These are phyloP conservation scores for Theonella swinhoei DNA, from an alignment of 37 sponge, comb jelly and placozoan genomes.

Conservation along the genomic window DNA sequence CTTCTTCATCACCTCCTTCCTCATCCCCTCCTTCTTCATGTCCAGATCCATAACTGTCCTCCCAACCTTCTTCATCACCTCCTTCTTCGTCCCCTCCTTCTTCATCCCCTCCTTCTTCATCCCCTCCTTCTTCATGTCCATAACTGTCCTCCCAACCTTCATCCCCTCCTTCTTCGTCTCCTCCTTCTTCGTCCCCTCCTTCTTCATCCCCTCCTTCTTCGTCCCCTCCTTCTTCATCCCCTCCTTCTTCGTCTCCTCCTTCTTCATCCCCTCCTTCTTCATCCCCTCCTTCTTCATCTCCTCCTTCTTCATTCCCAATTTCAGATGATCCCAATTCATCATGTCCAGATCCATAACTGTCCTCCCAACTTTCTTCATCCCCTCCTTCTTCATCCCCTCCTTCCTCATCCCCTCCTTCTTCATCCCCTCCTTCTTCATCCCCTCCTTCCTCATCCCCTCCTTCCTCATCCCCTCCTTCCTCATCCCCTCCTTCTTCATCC, in stretches of 20 bases:
- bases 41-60: too few relatives aligned
- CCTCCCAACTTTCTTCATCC: slow-evolving; percentile 32
- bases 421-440: slow-evolving; percentile 18
- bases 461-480: slow-evolving; percentile 32
- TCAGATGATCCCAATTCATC: slow-evolving; percentile 24
- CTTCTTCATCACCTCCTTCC: slow-evolving; percentile 40
- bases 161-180: slow-evolving; percentile 6
- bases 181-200: slow-evolving; percentile 26
- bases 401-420: slow-evolving; percentile 16
- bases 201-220: slow-evolving; percentile 46
- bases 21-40: slow-evolving; percentile 24
- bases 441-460: slow-evolving; percentile 37
- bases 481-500: slow-evolving; percentile 19
- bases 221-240: slow-evolving; percentile 11
- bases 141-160: slow-evolving; percentile 51
- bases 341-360: slow-evolving; percentile 5
- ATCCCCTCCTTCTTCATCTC: slow-evolving; percentile 37
- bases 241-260: slow-evolving; percentile 25
- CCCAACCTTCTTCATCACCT: too few relatives aligned
- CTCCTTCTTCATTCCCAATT: slow-evolving; percentile 24
- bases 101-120: neutral
- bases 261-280: slow-evolving; percentile 43
- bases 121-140: slow-evolving; percentile 32
- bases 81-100: too few relatives aligned
- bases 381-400: slow-evolving; percentile 28